phyloP scores from a whole-genome alignment of 2,888 invertebrate genomes.

The Orthosia gracilis region DNA sequence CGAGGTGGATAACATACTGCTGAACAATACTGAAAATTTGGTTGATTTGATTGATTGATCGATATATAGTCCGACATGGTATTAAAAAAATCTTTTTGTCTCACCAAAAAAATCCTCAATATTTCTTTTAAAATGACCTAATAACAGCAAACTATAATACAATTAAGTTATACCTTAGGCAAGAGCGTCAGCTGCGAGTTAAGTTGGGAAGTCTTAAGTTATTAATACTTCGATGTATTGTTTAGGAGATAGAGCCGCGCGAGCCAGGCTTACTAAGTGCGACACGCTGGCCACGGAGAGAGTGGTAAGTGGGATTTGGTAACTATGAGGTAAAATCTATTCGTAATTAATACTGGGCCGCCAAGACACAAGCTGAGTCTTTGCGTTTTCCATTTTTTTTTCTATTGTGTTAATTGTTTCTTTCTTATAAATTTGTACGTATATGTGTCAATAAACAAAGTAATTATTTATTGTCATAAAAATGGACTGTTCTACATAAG shows the following conservation, averaged over 20 bases:
- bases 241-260: conserved; percentile 73
- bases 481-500: too few relatives aligned
- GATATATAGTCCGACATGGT: neutral
- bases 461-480: too few relatives aligned
- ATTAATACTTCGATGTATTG: conserved; percentile 88
- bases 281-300: conserved; percentile 21
- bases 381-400: too few relatives aligned
- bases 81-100: neutral
- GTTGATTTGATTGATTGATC: neutral
- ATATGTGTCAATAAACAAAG: too few relatives aligned
- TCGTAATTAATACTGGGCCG: too few relatives aligned
- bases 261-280: conserved; percentile 78
- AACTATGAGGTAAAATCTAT: neutral
- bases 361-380: too few relatives aligned
- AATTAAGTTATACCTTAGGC: conserved; percentile 44
- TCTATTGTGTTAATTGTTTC: too few relatives aligned
- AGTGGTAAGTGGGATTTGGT: conserved; percentile 58
- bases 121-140: neutral
- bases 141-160: conserved; percentile 13
- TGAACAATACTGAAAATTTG: neutral
- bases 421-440: too few relatives aligned
- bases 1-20: too few relatives aligned
- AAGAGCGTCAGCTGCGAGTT: conserved; percentile 66
- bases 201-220: conserved; percentile 86
- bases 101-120: neutral